phyloP scores from a whole-genome alignment of 2,113 vertebrate genomes.

The Mus pahari region DNA sequence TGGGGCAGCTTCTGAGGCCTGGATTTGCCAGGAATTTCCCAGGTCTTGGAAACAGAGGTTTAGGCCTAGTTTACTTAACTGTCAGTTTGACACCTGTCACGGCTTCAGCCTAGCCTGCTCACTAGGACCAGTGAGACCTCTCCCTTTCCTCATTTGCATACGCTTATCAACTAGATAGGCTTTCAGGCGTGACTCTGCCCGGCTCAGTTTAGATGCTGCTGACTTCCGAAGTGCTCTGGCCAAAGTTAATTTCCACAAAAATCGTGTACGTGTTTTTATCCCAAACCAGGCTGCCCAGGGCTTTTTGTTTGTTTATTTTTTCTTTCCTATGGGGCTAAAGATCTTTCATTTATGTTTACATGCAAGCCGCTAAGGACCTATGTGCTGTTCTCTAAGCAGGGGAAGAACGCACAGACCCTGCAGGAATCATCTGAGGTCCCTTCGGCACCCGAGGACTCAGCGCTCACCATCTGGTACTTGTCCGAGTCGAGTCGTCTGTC shows the following conservation, averaged over 20 bases:
- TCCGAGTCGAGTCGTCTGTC: neutral
- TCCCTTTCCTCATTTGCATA: neutral
- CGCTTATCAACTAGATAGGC: neutral
- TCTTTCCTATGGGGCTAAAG: conserved; percentile 9
- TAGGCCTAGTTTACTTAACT: no score
- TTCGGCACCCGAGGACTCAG: neutral
- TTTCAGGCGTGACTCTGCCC: neutral
- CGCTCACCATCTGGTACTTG: neutral
- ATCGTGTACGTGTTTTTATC: conserved; percentile 7
- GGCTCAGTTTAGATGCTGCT: neutral
- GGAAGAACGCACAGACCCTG: neutral
- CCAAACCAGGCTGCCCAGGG: neutral
- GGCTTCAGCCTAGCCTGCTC: no score
- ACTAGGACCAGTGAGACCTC: neutral
- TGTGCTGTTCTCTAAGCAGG: neutral
- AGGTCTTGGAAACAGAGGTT: no score
- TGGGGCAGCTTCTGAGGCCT: no score
- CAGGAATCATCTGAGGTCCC: neutral
- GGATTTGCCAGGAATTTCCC: no score
- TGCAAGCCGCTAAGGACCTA: neutral
- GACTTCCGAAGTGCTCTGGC: neutral
- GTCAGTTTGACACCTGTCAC: no score
- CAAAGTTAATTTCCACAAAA: conserved; percentile 34
- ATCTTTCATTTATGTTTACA: neutral
- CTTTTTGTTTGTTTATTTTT: neutral